A percentile compares a stretch with the other conserved stretches of the same genome.
phyloP scores from a whole-genome alignment of 1,140 invertebrate genomes.

The Hycleus cichorii region DNA sequence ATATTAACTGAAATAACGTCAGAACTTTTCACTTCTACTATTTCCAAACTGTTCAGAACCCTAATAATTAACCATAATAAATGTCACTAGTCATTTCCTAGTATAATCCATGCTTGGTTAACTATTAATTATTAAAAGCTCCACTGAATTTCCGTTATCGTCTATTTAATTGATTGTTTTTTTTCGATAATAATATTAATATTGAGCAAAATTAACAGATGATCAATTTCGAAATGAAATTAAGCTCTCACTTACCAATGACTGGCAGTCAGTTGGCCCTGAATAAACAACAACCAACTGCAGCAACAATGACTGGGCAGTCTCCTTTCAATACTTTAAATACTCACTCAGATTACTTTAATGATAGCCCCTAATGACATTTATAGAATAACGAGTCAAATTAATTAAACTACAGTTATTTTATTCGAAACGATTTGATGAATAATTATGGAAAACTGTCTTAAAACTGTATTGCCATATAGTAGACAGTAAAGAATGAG shows the following conservation, averaged over 20 bases:
- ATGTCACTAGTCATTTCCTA: not conserved
- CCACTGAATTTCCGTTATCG: no score
- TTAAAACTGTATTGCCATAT: no score
- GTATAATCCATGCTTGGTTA: not conserved
- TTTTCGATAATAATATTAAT: no score
- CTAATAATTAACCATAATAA: not conserved
- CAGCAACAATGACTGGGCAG: conserved; percentile 19
- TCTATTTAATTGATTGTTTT: no score
- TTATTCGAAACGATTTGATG: not conserved
- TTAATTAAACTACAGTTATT: conserved; percentile 1
- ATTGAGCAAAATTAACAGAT: no score
- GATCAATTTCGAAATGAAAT: conserved; percentile 5
- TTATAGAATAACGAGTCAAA: conserved; percentile 4
- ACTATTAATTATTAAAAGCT: not conserved
- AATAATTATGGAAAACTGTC: no score
- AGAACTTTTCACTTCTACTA: not conserved
- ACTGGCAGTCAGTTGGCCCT: conserved; percentile 27
- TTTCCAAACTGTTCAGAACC: not conserved
- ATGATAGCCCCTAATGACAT: conserved; percentile 13
- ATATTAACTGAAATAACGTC: not conserved
- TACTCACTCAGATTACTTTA: conserved; percentile 8
- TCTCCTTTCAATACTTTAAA: not conserved
- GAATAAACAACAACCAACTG: conserved; percentile 22
- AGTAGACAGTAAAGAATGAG: no score
- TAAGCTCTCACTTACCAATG: conserved; percentile 28